Conservation (phyloP, 2,888 invertebrate genomes). For the Seira ritae region DNA sequence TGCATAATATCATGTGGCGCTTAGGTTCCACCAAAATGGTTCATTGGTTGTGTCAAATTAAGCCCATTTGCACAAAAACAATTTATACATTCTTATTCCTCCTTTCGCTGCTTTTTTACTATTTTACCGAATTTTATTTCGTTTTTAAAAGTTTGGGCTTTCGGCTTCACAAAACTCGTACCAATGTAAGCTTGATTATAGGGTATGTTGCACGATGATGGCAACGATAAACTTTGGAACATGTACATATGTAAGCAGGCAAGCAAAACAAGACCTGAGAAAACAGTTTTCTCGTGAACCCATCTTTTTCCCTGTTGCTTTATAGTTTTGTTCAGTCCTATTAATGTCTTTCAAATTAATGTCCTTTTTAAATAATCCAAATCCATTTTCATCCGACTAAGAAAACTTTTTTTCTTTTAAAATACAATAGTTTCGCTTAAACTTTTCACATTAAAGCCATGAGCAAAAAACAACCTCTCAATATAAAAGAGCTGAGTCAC, state of each 20-base stretch:
- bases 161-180: background rate
- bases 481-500: background rate
- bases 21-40: too few relatives aligned
- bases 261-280: constrained; percentile 2
- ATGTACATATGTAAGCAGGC: background rate
- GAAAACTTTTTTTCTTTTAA: too few relatives aligned
- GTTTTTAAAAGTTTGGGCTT: background rate
- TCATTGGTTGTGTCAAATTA: too few relatives aligned
- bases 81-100: too few relatives aligned
- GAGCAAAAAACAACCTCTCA: background rate
- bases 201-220: too few relatives aligned
- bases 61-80: too few relatives aligned
- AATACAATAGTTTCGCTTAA: background rate
- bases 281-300: background rate
- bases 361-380: constrained; percentile 14
- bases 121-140: too few relatives aligned
- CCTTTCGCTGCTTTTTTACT: too few relatives aligned
- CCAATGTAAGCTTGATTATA: background rate
- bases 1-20: too few relatives aligned
- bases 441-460: background rate
- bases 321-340: background rate
- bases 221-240: too few relatives aligned
- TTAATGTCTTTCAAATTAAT: constrained; percentile 14
- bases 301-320: background rate
- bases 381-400: background rate